Evolutionary conservation across 2,888 invertebrate species (phyloP).

Genomic region (Allolobophora icterica): DNA sequence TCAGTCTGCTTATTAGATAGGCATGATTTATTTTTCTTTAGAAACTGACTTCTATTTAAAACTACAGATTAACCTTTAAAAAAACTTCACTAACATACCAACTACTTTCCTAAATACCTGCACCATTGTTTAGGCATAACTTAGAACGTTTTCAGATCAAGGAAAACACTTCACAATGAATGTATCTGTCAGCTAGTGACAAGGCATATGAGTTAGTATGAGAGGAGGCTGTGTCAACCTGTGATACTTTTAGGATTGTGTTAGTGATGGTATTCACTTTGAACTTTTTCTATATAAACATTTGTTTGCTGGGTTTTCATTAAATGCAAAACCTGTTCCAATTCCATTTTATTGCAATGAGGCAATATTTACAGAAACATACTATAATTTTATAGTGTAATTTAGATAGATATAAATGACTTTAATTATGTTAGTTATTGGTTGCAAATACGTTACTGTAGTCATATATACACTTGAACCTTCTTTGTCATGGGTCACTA

Average conservation of each 20-base stretch:
- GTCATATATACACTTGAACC: too few species aligned
- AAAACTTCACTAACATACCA: background rate
- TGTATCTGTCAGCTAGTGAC: background rate
- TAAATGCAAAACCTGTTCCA: background rate
- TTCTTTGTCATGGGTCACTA: too few species aligned
- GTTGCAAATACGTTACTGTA: background rate
- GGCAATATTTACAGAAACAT: background rate
- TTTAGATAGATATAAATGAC: background rate
- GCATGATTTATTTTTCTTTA: background rate
- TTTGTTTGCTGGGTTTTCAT: background rate
- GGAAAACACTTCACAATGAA: background rate
- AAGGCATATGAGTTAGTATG: background rate
- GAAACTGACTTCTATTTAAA: too few species aligned
- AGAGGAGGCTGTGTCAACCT: background rate
- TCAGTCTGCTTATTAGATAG: background rate
- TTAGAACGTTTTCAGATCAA: background rate
- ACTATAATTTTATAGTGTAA: background rate
- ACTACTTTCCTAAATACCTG: background rate
- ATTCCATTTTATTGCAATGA: background rate
- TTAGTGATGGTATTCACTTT: background rate
- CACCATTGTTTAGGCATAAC: background rate
- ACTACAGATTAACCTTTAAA: background rate
- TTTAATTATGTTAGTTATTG: background rate
- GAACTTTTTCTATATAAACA: background rate
- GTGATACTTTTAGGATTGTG: background rate